Conservation (phyloP, 2,113 vertebrate genomes). For the Leucoraja erinaceus region DNA sequence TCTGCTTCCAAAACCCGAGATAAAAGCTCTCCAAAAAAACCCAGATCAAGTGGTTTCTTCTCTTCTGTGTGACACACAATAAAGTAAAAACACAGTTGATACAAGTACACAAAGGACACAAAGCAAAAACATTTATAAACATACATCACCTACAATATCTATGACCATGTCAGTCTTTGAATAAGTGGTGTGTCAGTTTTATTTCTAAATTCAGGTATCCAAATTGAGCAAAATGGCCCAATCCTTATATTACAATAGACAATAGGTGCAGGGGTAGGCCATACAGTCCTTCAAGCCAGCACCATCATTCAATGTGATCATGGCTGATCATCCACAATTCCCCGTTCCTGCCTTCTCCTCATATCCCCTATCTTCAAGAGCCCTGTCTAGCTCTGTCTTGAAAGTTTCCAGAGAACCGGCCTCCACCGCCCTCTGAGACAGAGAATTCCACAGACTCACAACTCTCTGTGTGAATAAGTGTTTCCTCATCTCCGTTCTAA, state of each 20-base stretch:
- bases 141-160: background rate
- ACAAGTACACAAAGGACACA: background rate
- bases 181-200: slow-evolving; percentile 7
- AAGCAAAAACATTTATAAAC: background rate
- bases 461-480: too few relatives aligned
- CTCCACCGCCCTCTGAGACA: too few relatives aligned
- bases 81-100: background rate
- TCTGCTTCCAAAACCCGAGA: slow-evolving; percentile 76
- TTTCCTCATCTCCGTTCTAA: too few relatives aligned
- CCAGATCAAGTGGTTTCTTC: slow-evolving; percentile 79
- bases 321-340: too few relatives aligned
- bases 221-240: background rate
- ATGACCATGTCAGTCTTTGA: background rate
- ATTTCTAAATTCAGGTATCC: slow-evolving; percentile 40
- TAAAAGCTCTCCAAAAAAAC: slow-evolving; percentile 82
- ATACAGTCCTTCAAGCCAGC: too few relatives aligned
- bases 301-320: too few relatives aligned
- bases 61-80: slow-evolving; percentile 62
- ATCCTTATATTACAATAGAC: background rate
- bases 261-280: too few relatives aligned
- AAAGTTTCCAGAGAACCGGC: too few relatives aligned
- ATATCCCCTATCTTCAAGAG: too few relatives aligned
- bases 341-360: too few relatives aligned
- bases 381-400: too few relatives aligned
- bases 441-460: too few relatives aligned